Base-by-base conservation (phyloP, 2,888 invertebrate species). In the Choristoneura rosaceana region DNA sequence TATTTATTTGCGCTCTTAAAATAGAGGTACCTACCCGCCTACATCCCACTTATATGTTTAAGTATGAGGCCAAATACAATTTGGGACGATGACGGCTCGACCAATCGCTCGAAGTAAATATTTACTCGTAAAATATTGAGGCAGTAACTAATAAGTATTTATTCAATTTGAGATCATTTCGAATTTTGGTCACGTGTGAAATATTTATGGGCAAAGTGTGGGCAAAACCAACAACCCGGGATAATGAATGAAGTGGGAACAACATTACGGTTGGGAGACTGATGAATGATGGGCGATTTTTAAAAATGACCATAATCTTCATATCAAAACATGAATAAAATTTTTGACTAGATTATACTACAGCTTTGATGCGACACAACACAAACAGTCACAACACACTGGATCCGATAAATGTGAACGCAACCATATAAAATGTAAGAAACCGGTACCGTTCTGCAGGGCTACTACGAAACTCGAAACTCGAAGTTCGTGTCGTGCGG, bases 71-170 rank as follows among this genome's bases (percentile, higher is more conserved):
- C 66, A 67, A 65, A 66, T 71, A 66, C 62, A 61, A 66, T 71
- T 71, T 62, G 33, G 70, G 61, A 45, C 45, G 66, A 10, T 62
- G 61, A 41, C 66, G 66, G 25, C 59, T 65, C 64, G 33, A 15
- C 66, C 71, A 67, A 71, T 67, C 45, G 38, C 45, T 34, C 12
- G 17, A 43, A 52, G 66, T 71, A 66, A 71, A 71, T 71, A 71
- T 71, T 71, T 61, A 66, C 55, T 55, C 14, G 43, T 45, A 52
- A 71, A 71, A 71, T 71, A 71, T 71, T 71, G 61, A 61, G 52
- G 17, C 55, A 61, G 25, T 45, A 43, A 61, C 25, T 61, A 33
- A 41, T 65, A 61, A 60, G 33, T 61, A 66, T 66, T 71, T 71
- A 15, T 55, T 55, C 55, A 55, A 66, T 61, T 66, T 60, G 43